Evolutionary conservation across 53 echinoderm and acorn worm genomes (phyloP).

Genomic region (Zoroaster sp.): DNA sequence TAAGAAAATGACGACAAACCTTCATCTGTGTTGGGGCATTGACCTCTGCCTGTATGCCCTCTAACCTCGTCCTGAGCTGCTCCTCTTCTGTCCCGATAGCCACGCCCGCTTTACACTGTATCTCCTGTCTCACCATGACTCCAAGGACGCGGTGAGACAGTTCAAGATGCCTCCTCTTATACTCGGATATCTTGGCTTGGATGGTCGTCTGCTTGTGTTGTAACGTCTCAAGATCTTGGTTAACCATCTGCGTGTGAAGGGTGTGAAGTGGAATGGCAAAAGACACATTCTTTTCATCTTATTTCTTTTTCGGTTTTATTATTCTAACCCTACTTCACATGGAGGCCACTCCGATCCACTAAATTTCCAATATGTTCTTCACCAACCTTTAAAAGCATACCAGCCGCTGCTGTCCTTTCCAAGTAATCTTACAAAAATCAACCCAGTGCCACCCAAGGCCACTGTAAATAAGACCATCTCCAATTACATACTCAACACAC

Average conservation of each 20-base stretch:
- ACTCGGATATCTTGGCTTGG: constrained; percentile 87
- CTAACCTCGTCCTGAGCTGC: constrained; percentile 82
- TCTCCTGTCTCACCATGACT: constrained; percentile 82
- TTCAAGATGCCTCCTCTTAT: constrained; percentile 83
- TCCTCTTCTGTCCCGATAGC: constrained; percentile 91
- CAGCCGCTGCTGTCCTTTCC: no score
- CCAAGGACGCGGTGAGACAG: constrained; percentile 80
- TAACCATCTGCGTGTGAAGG: constrained; percentile 58
- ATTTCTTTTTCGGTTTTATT: no score
- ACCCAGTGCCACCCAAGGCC: no score
- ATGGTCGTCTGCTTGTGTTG: constrained; percentile 92
- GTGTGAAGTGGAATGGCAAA: neutral
- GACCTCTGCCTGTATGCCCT: constrained; percentile 83
- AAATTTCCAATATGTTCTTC: no score
- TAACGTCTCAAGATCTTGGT: constrained; percentile 78
- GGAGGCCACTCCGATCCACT: no score
- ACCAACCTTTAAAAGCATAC: no score
- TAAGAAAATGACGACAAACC: constrained; percentile 45
- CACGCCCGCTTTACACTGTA: constrained; percentile 79
- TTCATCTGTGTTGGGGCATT: constrained; percentile 97
- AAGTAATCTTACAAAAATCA: no score
- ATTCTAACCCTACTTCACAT: neutral
- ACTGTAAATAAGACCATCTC: no score
- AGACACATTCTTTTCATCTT: neutral
- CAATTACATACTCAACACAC: no score